Evolutionary conservation across 2,888 invertebrate species (phyloP).

Genomic region (Aphidoletes aphidimyza): DNA sequence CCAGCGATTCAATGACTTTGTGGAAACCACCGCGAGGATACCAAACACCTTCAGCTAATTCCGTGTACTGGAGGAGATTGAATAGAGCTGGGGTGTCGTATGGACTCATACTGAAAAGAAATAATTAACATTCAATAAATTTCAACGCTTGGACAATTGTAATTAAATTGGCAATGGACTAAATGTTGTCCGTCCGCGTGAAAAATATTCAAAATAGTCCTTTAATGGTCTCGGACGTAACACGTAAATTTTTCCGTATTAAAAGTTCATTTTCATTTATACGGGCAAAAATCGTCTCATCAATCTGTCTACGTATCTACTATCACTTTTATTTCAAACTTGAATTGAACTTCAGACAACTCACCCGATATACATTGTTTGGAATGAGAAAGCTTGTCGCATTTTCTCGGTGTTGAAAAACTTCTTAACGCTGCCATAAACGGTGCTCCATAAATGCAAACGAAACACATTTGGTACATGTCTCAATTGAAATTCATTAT

Average conservation of each 20-base stretch:
- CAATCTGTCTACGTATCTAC: no score
- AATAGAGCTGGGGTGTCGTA: slow-evolving; percentile 43
- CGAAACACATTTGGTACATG: slow-evolving; percentile 10
- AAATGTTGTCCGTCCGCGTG: no score
- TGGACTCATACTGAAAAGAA: slow-evolving; percentile 35
- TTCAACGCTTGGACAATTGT: no score
- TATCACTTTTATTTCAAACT: no score
- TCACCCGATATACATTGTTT: slow-evolving; percentile 55
- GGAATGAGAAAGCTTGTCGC: slow-evolving; percentile 54
- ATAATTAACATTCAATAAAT: not conserved
- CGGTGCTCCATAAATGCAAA: slow-evolving; percentile 28
- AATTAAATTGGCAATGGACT: no score
- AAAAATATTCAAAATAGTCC: no score
- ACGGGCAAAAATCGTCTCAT: no score
- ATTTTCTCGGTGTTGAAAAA: slow-evolving; percentile 49
- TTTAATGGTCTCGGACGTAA: no score
- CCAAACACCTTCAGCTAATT: slow-evolving; percentile 51
- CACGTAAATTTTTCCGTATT: no score
- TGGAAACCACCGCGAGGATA: slow-evolving; percentile 52
- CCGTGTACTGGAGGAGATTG: slow-evolving; percentile 52
- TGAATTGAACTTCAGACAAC: no score
- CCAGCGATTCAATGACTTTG: slow-evolving; percentile 51
- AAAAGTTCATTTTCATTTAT: not conserved
- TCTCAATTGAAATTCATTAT: slow-evolving; percentile 53
- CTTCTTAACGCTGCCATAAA: slow-evolving; percentile 9